phyloP scores from a whole-genome alignment of 2,113 vertebrate genomes.

The Prinia subflava region DNA sequence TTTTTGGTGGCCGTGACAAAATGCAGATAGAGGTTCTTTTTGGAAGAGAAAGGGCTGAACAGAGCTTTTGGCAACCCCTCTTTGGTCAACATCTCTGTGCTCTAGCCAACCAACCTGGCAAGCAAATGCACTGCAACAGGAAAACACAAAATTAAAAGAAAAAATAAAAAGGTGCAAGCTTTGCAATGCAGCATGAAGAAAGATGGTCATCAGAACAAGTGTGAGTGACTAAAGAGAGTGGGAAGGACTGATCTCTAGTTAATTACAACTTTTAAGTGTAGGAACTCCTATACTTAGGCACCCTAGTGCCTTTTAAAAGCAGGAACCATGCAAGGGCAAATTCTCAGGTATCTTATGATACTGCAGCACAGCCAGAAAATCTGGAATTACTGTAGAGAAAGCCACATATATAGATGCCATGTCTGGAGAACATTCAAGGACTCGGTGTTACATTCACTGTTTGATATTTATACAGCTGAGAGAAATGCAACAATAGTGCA shows the following conservation, averaged over 20 bases:
- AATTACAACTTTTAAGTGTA: neutral
- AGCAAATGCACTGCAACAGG: neutral
- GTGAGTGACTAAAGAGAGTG: neutral
- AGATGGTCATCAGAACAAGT: neutral
- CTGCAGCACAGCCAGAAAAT: neutral
- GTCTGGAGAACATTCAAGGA: neutral
- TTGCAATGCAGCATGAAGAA: neutral
- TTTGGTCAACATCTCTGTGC: neutral
- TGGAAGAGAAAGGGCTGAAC: neutral
- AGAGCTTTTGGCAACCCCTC: neutral
- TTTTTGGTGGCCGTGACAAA: neutral
- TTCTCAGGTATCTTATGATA: neutral
- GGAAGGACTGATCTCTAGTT: neutral
- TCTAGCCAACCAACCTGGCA: slow-evolving; percentile 19
- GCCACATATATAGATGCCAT: neutral
- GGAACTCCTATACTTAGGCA: neutral
- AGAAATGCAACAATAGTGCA: neutral
- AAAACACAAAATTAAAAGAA: neutral
- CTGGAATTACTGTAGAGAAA: neutral
- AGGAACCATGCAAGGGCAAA: rapidly evolving
- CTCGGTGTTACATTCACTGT: neutral
- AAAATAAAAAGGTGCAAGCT: neutral
- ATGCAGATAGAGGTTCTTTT: neutral
- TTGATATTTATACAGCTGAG: neutral
- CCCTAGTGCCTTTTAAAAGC: neutral